Evolutionary conservation across 1,140 invertebrate species (phyloP).

Genomic region (Rhynchophorus ferrugineus): DNA sequence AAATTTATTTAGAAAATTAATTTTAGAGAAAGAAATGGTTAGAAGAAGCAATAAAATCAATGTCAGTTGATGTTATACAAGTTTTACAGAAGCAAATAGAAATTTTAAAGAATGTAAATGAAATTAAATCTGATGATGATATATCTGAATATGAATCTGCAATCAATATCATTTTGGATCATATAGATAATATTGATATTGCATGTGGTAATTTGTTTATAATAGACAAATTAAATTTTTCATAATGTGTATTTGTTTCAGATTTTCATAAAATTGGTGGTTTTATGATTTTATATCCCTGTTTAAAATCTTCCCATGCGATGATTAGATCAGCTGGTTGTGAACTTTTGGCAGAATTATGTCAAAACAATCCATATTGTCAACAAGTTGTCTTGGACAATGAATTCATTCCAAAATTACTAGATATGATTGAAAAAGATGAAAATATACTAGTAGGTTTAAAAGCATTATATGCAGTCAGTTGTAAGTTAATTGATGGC

Average conservation of each 20-base stretch:
- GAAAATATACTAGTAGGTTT: constrained; percentile 47
- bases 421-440: constrained; percentile 59
- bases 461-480: constrained; percentile 68
- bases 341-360: constrained; percentile 61
- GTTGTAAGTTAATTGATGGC: constrained; percentile 50
- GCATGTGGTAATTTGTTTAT: constrained; percentile 53
- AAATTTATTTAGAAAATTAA: background rate
- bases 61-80: constrained; percentile 58
- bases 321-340: constrained; percentile 55
- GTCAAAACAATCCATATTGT: constrained; percentile 74
- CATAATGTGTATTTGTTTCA: constrained; percentile 36
- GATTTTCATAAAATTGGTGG: constrained; percentile 78
- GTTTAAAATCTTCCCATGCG: constrained; percentile 54
- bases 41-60: constrained; percentile 55
- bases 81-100: constrained; percentile 54
- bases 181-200: constrained; percentile 62
- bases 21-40: constrained; percentile 60
- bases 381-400: constrained; percentile 57
- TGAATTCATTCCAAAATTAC: constrained; percentile 53
- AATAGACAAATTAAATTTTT: background rate
- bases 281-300: constrained; percentile 57
- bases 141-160: constrained; percentile 47
- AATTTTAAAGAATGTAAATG: constrained; percentile 45
- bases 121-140: constrained; percentile 44
- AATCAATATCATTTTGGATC: constrained; percentile 55